Evolutionary conservation across 2,888 invertebrate species (phyloP), one percentile per base, ranked within the genome.

Genomic region (Tipula confusa): DNA sequence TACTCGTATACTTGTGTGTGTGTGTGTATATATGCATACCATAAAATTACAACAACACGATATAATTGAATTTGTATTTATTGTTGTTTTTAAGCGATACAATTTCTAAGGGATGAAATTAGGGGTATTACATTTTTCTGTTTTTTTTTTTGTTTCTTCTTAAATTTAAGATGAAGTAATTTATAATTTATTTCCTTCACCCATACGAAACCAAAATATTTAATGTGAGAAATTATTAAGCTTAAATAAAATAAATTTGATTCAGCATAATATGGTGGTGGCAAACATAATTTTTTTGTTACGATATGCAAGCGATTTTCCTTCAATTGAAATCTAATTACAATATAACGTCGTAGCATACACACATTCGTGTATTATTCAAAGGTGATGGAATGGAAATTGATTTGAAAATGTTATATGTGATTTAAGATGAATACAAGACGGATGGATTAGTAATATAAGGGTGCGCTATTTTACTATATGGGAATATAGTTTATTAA

Each of bases 371-470:
- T 7, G 7, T 64, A 64, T 64, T 64, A 24, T 64, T 24, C 18
- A 64, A 64, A 64, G 64, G 64, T 64, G 64, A 64, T 64, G 64
- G 64, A 64, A 64, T 24, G 64, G 64, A 64, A 64, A 64, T 64
- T 24, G 64, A 64, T 64, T 64, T 64, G 9, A 64, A 24, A 64
- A 64, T 15, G 3, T 43, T 15, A 9, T 33, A 43, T 43, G 43
- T 43, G 43, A 43, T 18, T 7, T 64, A 24, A 64, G 64, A 18
- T 64, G 64, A 24, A 64, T 24, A 24, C 9, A 64, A 64, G 64
- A 64, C 64, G 64, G 64, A 64, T 24, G 64, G 64, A 64, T 64
- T 64, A 24, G 24, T 64, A 24, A 5, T 1, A 24, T 64, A 24
- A 64, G 24, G 64, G 64, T 64, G 24, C 9, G 7, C n/a, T n/a